Conservation (phyloP, 2,888 invertebrate genomes). For the Agrypnus murinus region DNA sequence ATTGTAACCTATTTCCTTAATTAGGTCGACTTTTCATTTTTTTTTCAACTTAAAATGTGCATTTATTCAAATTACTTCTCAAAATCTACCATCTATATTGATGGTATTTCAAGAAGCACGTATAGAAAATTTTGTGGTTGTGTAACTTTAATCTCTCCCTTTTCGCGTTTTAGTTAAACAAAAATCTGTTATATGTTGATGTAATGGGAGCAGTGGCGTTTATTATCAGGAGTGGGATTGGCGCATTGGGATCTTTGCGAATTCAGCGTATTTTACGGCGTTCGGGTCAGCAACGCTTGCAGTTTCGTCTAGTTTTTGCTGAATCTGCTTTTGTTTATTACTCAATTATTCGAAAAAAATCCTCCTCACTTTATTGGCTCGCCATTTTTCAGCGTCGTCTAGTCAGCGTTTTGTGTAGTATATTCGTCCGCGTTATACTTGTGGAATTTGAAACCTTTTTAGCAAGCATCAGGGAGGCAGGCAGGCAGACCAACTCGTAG, state of each 20-base stretch:
- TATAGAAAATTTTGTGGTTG: too few relatives aligned
- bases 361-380: conserved; percentile 53
- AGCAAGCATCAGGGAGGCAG: too few relatives aligned
- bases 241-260: conserved; percentile 38
- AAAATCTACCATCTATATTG: too few relatives aligned
- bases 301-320: conserved; percentile 56
- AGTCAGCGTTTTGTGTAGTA: conserved; percentile 43
- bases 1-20: too few relatives aligned
- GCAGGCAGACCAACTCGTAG: too few relatives aligned
- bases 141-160: too few relatives aligned
- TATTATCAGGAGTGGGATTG: conserved; percentile 44
- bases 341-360: conserved; percentile 59
- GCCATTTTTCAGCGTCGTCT: conserved; percentile 48
- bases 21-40: too few relatives aligned
- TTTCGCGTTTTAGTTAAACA: conserved; percentile 10
- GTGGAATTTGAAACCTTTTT: conserved; percentile 39
- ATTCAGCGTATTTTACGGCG: conserved; percentile 44
- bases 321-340: conserved; percentile 60
- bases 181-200: conserved; percentile 1
- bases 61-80: too few relatives aligned
- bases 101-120: too few relatives aligned
- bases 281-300: conserved; percentile 50
- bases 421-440: conserved; percentile 32
- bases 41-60: too few relatives aligned
- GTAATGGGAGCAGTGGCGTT: conserved; percentile 18